Percentiles rank a stretch among this genome's conserved stretches.
phyloP scores from a whole-genome alignment of 2,888 invertebrate species.

The Agonopterix arenella region DNA sequence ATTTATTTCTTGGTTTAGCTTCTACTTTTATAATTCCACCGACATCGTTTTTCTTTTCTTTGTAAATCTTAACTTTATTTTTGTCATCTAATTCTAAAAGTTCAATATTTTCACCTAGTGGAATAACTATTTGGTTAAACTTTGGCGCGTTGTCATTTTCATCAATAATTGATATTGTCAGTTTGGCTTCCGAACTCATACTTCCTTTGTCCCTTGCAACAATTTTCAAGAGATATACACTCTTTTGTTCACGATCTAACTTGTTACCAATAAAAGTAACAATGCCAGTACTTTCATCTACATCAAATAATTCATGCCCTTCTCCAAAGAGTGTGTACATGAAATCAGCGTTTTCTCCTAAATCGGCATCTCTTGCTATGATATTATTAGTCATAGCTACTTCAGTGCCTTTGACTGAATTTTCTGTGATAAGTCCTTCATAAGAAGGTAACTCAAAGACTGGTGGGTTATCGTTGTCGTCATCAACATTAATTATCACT shows the following conservation, averaged over 20 bases:
- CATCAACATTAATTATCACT: conserved; percentile 87
- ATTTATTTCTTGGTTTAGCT: conserved; percentile 56
- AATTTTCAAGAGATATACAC: conserved; percentile 81
- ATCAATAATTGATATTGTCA: conserved; percentile 84
- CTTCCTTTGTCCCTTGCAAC: conserved; percentile 88
- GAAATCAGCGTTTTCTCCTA: conserved; percentile 82
- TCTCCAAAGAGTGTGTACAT: conserved; percentile 84
- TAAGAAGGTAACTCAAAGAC: conserved; percentile 83
- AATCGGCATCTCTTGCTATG: conserved; percentile 83
- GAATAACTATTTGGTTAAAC: conserved; percentile 83
- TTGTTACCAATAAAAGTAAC: conserved; percentile 75
- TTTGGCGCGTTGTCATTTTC: conserved; percentile 88
- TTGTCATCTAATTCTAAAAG: conserved; percentile 79
- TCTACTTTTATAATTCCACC: conserved; percentile 43
- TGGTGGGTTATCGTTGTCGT: conserved; percentile 93
- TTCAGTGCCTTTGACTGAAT: conserved; percentile 82
- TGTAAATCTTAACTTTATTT: conserved; percentile 61
- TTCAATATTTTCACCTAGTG: conserved; percentile 81
- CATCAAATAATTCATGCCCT: conserved; percentile 83
- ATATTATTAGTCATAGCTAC: conserved; percentile 82
- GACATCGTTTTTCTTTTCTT: conserved; percentile 48
- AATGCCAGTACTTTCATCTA: conserved; percentile 80
- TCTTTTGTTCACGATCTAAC: conserved; percentile 86
- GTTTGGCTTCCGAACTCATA: conserved; percentile 82
- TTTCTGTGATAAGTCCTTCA: conserved; percentile 87